Percentiles rank a stretch among this genome's conserved stretches.
phyloP scores from a whole-genome alignment of 2,797 vertebrate species.

The Zalophus californianus region DNA sequence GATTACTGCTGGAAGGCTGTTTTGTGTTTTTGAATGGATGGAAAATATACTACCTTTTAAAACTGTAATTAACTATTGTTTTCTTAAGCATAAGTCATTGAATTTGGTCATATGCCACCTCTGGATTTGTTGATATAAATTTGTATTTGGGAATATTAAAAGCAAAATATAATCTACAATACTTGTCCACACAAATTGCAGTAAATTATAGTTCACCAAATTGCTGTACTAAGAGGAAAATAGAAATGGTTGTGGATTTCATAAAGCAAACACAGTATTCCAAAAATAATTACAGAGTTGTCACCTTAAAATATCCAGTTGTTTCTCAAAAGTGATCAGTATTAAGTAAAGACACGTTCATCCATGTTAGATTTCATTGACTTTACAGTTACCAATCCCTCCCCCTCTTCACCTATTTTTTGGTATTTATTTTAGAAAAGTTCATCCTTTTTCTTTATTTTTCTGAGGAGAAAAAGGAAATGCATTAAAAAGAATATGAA shows the following conservation, averaged over 20 bases:
- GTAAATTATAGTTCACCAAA: constrained; percentile 77
- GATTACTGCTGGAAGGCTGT: constrained; percentile 71
- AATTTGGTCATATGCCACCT: constrained; percentile 72
- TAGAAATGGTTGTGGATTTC: constrained; percentile 76
- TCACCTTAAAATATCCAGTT: constrained; percentile 74
- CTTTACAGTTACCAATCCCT: constrained; percentile 64
- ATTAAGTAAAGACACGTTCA: constrained; percentile 75
- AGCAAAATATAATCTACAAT: constrained; percentile 71
- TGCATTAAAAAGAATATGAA: constrained; percentile 1
- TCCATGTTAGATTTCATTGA: neutral
- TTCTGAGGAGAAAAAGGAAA: neutral
- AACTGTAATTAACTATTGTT: constrained; percentile 84
- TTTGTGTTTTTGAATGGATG: constrained; percentile 75
- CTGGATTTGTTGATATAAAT: constrained; percentile 70
- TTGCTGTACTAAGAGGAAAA: constrained; percentile 78
- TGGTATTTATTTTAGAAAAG: constrained; percentile 76
- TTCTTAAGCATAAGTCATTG: constrained; percentile 83
- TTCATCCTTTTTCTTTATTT: constrained; percentile 12
- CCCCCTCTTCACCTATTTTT: neutral
- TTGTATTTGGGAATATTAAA: constrained; percentile 74
- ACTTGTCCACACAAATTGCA: constrained; percentile 65
- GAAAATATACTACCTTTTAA: constrained; percentile 81
- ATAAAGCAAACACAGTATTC: constrained; percentile 73
- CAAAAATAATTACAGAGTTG: constrained; percentile 78
- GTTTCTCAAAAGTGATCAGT: constrained; percentile 57